A percentile compares a stretch with the other conserved stretches of the same genome.
phyloP scores from a whole-genome alignment of 2,797 vertebrate species.

The Silurus lanzhouensis region DNA sequence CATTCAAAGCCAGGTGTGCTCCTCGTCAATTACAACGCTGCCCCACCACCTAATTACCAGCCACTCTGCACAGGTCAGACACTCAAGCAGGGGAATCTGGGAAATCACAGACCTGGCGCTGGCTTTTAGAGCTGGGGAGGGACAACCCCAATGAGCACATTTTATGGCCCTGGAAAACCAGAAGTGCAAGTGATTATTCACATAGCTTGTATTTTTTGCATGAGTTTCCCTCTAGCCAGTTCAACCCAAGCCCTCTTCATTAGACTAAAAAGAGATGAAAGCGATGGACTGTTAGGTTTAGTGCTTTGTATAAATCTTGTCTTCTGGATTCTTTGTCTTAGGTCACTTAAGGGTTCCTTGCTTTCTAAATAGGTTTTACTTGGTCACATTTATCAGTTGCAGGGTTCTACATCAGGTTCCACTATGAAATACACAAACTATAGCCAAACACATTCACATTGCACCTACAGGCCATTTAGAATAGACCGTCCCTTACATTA shows the following conservation, averaged over 20 bases:
- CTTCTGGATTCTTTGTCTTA: background rate
- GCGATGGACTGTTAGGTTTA: background rate
- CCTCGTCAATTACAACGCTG: conserved; percentile 61
- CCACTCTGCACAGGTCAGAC: conserved; percentile 52
- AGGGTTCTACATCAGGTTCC: background rate
- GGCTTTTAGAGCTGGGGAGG: conserved; percentile 50
- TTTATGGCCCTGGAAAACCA: conserved; percentile 65
- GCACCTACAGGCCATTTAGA: background rate
- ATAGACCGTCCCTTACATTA: background rate
- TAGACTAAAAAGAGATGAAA: conserved; percentile 23
- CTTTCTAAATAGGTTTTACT: background rate
- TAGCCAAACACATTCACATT: background rate
- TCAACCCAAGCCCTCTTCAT: conserved; percentile 37
- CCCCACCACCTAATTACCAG: conserved; percentile 50
- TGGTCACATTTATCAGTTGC: background rate
- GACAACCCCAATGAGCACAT: conserved; percentile 23
- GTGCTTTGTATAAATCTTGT: background rate
- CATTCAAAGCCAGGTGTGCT: conserved; percentile 71
- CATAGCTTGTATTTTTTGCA: conserved; percentile 43
- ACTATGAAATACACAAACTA: background rate
- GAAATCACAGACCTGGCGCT: conserved; percentile 66
- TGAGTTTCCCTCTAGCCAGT: conserved; percentile 14
- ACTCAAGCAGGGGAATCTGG: conserved; percentile 57
- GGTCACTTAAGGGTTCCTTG: background rate
- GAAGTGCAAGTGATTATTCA: conserved; percentile 60